phyloP scores from a whole-genome alignment of 2,113 vertebrate genomes.

The Trachemys scripta region DNA sequence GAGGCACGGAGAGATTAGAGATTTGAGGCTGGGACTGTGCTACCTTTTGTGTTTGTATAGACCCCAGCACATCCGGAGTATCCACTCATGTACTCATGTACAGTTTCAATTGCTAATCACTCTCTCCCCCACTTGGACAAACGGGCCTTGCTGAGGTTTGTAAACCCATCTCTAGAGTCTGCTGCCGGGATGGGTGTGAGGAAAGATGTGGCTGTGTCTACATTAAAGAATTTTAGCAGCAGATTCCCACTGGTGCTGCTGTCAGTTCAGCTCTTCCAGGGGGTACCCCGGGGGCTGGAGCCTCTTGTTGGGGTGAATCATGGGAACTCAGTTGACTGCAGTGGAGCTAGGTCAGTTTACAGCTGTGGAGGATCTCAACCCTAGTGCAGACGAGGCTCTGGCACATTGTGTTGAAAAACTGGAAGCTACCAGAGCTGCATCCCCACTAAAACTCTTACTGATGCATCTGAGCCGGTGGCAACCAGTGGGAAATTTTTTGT shows the following conservation, averaged over 20 bases:
- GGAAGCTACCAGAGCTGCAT: neutral
- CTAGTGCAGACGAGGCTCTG: neutral
- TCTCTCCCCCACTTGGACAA: neutral
- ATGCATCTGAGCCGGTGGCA: neutral
- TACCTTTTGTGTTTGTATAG: neutral
- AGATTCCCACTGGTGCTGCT: neutral
- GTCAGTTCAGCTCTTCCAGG: neutral
- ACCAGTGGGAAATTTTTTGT: slow-evolving; percentile 6
- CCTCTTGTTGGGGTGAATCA: neutral
- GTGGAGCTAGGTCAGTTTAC: neutral
- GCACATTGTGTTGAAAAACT: neutral
- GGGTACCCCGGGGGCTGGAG: neutral
- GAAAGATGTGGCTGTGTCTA: neutral
- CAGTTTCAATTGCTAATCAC: too few species aligned
- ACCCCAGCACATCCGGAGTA: neutral
- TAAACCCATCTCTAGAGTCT: neutral
- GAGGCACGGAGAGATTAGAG: neutral
- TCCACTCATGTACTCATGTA: too few species aligned
- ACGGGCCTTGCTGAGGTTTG: neutral
- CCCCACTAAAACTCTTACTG: rapidly evolving
- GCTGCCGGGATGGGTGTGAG: neutral
- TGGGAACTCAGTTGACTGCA: neutral
- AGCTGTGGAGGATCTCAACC: neutral
- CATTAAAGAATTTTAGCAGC: neutral
- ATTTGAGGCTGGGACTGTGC: neutral